Evolutionary conservation across 2,888 invertebrate species (phyloP).

Genomic region (Drosophila robusta): DNA sequence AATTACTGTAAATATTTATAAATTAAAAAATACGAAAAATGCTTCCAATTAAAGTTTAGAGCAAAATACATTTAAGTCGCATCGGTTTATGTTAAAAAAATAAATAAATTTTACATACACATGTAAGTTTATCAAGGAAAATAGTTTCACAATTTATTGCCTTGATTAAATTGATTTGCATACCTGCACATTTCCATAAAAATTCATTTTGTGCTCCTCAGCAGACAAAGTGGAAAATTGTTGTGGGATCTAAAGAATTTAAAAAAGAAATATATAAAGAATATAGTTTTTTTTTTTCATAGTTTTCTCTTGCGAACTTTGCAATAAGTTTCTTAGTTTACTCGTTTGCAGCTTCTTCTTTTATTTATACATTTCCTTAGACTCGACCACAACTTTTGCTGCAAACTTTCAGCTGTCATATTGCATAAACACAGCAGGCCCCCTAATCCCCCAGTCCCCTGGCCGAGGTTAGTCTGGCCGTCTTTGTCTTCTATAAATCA

Average conservation of each 20-base stretch:
- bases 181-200: neutral
- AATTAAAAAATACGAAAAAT: no score
- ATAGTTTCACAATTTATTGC: no score
- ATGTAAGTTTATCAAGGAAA: no score
- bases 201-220: neutral
- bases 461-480: neutral
- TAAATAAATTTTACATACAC: no score
- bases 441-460: neutral
- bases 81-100: no score
- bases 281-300: constrained; percentile 22
- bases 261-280: neutral
- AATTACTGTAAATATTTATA: no score
- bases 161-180: constrained; percentile 7
- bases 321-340: constrained; percentile 29
- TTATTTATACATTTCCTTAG: constrained; percentile 34
- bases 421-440: constrained; percentile 24
- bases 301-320: constrained; percentile 19
- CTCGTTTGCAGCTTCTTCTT: constrained; percentile 20
- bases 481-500: constrained; percentile 55
- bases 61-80: no score
- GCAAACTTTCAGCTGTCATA: constrained; percentile 46
- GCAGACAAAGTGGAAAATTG: constrained; percentile 1
- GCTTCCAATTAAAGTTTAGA: no score
- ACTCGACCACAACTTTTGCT: constrained; percentile 32
- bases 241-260: neutral